These are phyloP conservation scores for Charadrius vociferus DNA, from an alignment of 2,113 vertebrate species.

Conservation along the genomic window DNA sequence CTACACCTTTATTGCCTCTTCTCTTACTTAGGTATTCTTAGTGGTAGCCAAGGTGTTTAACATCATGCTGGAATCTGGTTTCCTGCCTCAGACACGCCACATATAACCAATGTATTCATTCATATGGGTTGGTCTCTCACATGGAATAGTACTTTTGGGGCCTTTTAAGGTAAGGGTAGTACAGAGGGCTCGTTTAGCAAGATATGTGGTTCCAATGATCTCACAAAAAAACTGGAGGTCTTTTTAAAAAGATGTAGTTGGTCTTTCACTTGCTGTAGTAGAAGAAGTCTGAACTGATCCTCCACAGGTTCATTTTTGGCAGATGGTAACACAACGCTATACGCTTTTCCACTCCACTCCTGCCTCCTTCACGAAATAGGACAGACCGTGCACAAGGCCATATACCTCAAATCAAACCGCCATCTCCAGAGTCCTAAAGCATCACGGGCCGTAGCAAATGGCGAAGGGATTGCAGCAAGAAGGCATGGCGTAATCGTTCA, in stretches of 20 bases:
- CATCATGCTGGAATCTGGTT: neutral
- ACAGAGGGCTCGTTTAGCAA: neutral
- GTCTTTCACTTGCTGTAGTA: neutral
- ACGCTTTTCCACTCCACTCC: neutral
- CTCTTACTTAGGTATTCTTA: neutral
- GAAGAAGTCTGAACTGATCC: neutral
- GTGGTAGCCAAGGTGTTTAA: neutral
- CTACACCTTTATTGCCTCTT: neutral
- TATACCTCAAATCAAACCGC: neutral
- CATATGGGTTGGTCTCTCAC: neutral
- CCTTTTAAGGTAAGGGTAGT: neutral
- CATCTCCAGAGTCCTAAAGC: neutral
- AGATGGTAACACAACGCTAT: accelerated
- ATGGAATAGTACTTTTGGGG: neutral
- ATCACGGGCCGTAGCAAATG: neutral
- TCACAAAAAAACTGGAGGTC: neutral
- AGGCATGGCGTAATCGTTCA: accelerated
- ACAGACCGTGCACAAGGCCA: neutral
- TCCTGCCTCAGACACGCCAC: neutral
- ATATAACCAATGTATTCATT: neutral
- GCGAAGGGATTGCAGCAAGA: neutral
- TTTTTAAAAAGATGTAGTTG: neutral
- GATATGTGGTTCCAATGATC: neutral
- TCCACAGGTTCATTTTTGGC: neutral
- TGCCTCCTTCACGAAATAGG: neutral